Percentiles rank a stretch among this genome's conserved stretches.
phyloP scores from a whole-genome alignment of 2,113 vertebrate genomes.

The Oreotrochilus melanogaster region DNA sequence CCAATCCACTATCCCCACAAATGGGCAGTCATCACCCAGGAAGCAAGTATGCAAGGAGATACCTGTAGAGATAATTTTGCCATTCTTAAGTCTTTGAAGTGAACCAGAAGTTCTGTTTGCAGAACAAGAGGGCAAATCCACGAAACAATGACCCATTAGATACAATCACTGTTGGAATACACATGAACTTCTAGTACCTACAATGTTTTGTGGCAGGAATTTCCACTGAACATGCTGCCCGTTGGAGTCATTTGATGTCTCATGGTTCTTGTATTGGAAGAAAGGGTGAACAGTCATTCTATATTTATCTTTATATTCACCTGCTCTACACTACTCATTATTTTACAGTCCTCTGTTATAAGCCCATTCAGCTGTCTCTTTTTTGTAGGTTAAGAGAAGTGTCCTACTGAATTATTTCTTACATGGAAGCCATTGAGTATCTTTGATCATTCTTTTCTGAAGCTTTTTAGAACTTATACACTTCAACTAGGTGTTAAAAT shows the following conservation, averaged over 20 bases:
- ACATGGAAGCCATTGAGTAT: not conserved
- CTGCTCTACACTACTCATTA: not conserved
- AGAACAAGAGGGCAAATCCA: not conserved
- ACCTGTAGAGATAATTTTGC: not conserved
- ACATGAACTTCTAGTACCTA: not conserved
- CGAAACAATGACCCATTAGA: not conserved
- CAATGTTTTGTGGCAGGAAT: not conserved
- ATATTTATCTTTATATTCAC: conserved; percentile 3
- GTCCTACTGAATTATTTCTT: conserved; percentile 62
- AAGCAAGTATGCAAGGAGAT: not conserved
- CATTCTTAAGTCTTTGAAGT: not conserved
- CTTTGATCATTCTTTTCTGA: conserved; percentile 15
- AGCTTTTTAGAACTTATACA: not conserved
- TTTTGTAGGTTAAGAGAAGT: conserved; percentile 9
- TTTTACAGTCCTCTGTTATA: conserved; percentile 33
- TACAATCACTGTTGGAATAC: not conserved
- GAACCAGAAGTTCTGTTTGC: not conserved
- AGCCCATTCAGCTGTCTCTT: not conserved
- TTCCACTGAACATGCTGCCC: not conserved
- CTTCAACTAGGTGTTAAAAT: not conserved
- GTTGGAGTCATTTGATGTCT: not conserved
- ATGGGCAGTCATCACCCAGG: not conserved
- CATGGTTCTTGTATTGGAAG: not conserved
- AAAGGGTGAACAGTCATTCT: conserved; percentile 8
- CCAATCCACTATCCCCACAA: not conserved